phyloP scores from a whole-genome alignment of 2,888 invertebrate genomes.

The Octodonta nipae region DNA sequence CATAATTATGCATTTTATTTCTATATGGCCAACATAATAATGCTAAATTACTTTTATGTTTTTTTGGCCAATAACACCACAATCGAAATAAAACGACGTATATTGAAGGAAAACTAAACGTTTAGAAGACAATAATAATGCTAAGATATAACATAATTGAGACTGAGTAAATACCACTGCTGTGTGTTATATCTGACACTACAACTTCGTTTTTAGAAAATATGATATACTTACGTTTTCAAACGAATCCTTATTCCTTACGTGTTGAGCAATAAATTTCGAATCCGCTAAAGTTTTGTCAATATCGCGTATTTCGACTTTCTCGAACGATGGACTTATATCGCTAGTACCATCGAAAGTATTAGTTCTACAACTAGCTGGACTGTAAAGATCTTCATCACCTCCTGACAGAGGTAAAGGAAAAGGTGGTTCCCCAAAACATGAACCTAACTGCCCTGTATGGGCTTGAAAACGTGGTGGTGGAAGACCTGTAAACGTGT shows the following conservation, averaged over 20 bases:
- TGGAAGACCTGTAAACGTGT: conserved; percentile 18
- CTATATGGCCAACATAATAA: too few relatives aligned
- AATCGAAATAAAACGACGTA: too few relatives aligned
- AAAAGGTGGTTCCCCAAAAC: conserved; percentile 52
- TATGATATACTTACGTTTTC: conserved; percentile 60
- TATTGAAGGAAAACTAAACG: too few relatives aligned
- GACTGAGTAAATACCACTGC: too few relatives aligned
- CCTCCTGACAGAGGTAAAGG: conserved; percentile 61
- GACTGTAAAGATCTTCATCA: conserved; percentile 72
- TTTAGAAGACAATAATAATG: too few relatives aligned
- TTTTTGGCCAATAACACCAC: too few relatives aligned
- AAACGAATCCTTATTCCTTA: conserved; percentile 87
- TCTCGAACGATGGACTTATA: conserved; percentile 68
- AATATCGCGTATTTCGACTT: conserved; percentile 69
- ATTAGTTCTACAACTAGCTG: conserved; percentile 38
- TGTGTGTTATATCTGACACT: too few relatives aligned
- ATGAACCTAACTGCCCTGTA: conserved; percentile 46
- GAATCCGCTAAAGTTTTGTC: conserved; percentile 87
- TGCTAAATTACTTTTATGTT: too few relatives aligned
- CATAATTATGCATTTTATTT: too few relatives aligned
- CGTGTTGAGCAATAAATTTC: conserved; percentile 88
- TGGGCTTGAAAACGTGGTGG: conserved; percentile 46
- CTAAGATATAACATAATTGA: too few relatives aligned
- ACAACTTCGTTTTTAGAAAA: neutral
- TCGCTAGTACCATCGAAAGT: conserved; percentile 45